phyloP scores from a whole-genome alignment of 2,113 vertebrate genomes.

The Spizaetus ornatus region DNA sequence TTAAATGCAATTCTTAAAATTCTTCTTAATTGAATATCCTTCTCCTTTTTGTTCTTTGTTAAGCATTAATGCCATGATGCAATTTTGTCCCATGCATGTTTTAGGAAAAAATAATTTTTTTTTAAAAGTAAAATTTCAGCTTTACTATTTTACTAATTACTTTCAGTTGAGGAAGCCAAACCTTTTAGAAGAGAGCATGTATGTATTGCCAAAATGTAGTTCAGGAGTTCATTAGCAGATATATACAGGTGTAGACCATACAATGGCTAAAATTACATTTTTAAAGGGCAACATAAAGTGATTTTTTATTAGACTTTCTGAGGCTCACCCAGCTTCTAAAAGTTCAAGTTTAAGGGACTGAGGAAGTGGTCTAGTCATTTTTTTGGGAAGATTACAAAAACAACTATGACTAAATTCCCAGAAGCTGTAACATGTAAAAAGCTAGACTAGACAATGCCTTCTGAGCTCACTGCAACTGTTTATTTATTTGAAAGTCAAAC shows the following conservation, averaged over 20 bases:
- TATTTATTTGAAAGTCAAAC: constrained; percentile 5
- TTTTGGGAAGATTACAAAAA: constrained; percentile 27
- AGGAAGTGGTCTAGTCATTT: constrained; percentile 28
- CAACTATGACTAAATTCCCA: constrained; percentile 32
- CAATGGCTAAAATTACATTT: background rate
- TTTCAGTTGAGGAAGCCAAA: background rate
- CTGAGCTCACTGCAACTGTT: background rate
- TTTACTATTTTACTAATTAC: background rate
- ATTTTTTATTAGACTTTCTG: background rate
- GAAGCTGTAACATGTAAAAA: background rate
- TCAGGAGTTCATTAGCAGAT: constrained; percentile 1
- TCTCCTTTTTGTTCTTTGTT: background rate
- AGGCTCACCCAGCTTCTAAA: background rate
- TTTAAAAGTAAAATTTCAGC: background rate
- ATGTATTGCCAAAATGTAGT: background rate
- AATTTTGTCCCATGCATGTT: background rate
- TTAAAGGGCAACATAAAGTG: background rate
- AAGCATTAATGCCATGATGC: background rate
- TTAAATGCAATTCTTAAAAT: background rate
- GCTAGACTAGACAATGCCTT: background rate
- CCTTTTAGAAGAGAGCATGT: background rate
- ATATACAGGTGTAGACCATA: background rate
- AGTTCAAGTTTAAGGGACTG: background rate
- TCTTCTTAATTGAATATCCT: background rate
- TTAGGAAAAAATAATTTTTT: background rate